Evolutionary conservation across 2,888 invertebrate genomes (phyloP).

Genomic region (Pseudococcus viburni): DNA sequence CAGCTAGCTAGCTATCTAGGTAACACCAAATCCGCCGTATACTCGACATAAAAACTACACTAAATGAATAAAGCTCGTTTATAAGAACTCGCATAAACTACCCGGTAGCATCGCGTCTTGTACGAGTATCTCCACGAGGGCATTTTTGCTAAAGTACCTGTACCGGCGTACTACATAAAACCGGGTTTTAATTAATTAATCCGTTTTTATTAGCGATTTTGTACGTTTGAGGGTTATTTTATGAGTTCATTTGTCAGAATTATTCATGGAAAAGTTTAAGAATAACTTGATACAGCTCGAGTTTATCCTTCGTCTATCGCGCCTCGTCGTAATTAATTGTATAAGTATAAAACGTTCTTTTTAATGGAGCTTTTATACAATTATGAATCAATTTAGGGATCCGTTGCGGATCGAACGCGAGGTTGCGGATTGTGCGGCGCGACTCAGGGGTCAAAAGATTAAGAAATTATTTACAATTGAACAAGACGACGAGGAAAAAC

Average conservation of each 20-base stretch:
- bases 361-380: conserved; percentile 17
- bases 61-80: neutral
- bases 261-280: conserved; percentile 44
- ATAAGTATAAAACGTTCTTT: neutral
- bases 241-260: conserved; percentile 45
- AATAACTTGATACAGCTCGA: conserved; percentile 29
- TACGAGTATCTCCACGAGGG: neutral
- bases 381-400: conserved; percentile 1
- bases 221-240: conserved; percentile 35
- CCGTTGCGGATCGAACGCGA: neutral
- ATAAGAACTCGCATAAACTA: conserved; percentile 5
- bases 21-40: neutral
- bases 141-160: conserved; percentile 9
- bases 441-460: neutral
- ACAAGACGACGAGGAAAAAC: conserved; percentile 2
- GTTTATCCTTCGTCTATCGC: neutral
- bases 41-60: neutral
- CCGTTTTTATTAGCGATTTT: conserved; percentile 40
- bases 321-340: neutral
- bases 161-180: neutral
- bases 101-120: neutral
- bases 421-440: neutral
- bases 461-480: conserved; percentile 20
- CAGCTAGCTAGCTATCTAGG: neutral
- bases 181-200: conserved; percentile 42